phyloP scores from a whole-genome alignment of 1,140 invertebrate species.

The Anastatus disparis region DNA sequence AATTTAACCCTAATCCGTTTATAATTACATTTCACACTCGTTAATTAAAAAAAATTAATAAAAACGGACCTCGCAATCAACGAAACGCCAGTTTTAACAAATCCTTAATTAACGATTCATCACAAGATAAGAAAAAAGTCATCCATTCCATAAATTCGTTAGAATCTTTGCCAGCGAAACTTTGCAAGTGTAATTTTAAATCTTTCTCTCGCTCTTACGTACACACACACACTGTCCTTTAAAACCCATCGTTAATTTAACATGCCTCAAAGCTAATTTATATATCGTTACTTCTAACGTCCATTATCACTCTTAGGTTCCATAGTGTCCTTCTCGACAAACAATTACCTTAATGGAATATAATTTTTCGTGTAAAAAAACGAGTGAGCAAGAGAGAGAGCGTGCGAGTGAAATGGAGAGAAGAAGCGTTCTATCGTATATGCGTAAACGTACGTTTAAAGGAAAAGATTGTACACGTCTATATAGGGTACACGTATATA shows the following conservation, averaged over 20 bases:
- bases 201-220: too few species aligned
- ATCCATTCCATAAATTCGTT: too few species aligned
- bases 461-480: too few species aligned
- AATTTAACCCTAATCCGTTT: too few species aligned
- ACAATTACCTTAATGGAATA: slow-evolving; percentile 64
- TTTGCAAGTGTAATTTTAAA: neutral
- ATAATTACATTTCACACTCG: too few species aligned
- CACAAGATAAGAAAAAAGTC: too few species aligned
- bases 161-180: neutral
- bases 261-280: neutral
- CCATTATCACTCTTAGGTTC: neutral
- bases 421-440: neutral
- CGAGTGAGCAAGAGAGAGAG: neutral
- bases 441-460: neutral
- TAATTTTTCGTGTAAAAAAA: neutral
- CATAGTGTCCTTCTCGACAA: slow-evolving; percentile 25
- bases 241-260: slow-evolving; percentile 8
- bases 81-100: too few species aligned
- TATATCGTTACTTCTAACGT: too few species aligned
- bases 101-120: neutral
- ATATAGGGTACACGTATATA: too few species aligned
- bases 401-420: neutral
- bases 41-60: too few species aligned
- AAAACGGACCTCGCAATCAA: too few species aligned
- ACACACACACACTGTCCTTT: too few species aligned